Conservation (phyloP, 2,113 vertebrate species). For the Pachycephala philippinensis region DNA sequence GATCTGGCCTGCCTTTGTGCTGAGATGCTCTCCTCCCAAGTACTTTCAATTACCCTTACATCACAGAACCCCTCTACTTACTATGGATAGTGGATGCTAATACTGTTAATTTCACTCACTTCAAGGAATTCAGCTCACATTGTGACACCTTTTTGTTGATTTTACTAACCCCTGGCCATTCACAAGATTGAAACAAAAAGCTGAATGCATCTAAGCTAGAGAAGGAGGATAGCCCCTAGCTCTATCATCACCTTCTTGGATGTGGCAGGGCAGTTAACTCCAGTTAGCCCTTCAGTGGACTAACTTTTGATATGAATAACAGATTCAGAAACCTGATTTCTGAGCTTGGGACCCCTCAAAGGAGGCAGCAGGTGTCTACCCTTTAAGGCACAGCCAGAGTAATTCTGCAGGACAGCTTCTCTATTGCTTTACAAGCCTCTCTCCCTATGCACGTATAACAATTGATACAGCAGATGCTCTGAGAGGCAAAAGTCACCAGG, state of each 20-base stretch:
- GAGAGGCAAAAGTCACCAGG: neutral
- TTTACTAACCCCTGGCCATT: neutral
- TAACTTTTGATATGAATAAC: neutral
- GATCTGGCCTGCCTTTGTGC: neutral
- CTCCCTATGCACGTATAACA: neutral
- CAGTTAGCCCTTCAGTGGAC: neutral
- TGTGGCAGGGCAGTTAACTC: neutral
- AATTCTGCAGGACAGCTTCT: neutral
- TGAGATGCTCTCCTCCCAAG: neutral
- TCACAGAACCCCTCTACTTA: neutral
- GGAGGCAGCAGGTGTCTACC: neutral
- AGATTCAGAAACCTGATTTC: neutral
- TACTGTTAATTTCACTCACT: neutral
- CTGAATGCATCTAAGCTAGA: neutral
- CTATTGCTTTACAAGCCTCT: neutral
- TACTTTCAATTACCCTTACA: neutral
- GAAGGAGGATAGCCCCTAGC: neutral
- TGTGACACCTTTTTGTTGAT: neutral
- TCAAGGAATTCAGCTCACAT: neutral
- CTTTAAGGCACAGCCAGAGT: neutral
- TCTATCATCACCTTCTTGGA: neutral
- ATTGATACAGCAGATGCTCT: neutral
- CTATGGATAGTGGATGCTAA: neutral
- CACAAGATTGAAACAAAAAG: neutral
- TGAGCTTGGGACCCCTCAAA: neutral